A percentile compares a stretch with the other conserved stretches of the same genome.
phyloP scores from a whole-genome alignment of 2,888 invertebrate species.

The Alsophila aescularia region DNA sequence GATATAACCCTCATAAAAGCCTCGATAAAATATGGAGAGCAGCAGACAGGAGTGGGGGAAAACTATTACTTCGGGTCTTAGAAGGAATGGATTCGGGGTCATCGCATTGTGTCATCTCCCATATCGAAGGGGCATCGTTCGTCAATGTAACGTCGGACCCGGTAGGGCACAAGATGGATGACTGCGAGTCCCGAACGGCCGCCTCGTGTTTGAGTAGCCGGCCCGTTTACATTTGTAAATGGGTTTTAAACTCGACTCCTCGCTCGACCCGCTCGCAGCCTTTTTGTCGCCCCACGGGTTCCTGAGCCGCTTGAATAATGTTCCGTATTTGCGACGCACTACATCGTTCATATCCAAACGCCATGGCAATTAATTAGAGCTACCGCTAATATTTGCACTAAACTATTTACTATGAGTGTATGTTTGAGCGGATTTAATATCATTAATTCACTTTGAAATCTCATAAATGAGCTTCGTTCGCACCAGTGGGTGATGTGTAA shows the following conservation, averaged over 20 bases:
- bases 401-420: constrained; percentile 50
- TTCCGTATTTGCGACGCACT: constrained; percentile 29
- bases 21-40: constrained; percentile 73
- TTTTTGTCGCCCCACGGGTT: background rate
- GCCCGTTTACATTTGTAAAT: constrained; percentile 67
- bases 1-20: constrained; percentile 75
- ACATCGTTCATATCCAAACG: constrained; percentile 37
- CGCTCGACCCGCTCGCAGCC: background rate
- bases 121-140: constrained; percentile 71
- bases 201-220: constrained; percentile 43
- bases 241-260: constrained; percentile 52
- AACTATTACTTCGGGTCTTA: constrained; percentile 67
- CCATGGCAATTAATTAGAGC: constrained; percentile 44
- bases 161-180: constrained; percentile 64
- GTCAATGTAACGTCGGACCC: constrained; percentile 60
- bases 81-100: constrained; percentile 73
- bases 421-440: constrained; percentile 46
- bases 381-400: constrained; percentile 45
- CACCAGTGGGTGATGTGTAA: constrained; percentile 47
- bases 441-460: constrained; percentile 46
- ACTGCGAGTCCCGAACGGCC: constrained; percentile 38
- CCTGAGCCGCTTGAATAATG: constrained; percentile 17
- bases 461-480: constrained; percentile 41
- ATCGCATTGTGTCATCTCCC: constrained; percentile 77
- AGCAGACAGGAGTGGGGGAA: constrained; percentile 61